phyloP scores from a whole-genome alignment of 1,140 invertebrate species.

The Drosophila funebris region DNA sequence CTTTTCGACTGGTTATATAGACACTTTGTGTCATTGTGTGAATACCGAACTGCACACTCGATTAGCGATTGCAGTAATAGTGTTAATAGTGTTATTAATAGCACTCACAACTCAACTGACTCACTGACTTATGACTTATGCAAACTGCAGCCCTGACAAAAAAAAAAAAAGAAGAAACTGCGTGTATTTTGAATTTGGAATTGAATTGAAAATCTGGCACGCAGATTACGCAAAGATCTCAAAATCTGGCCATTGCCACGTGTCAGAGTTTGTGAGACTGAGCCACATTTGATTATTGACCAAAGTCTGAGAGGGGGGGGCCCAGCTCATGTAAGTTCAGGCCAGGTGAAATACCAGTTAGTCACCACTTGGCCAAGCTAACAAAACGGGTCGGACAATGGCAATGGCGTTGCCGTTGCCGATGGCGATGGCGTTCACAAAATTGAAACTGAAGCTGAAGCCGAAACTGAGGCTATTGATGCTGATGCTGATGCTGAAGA shows the following conservation, averaged over 20 bases:
- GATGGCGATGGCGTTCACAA: conserved; percentile 3
- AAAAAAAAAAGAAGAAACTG: too few relatives aligned
- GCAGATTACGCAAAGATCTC: conserved; percentile 57
- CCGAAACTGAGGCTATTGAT: not conserved
- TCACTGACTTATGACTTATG: conserved; percentile 27
- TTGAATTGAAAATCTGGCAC: too few relatives aligned
- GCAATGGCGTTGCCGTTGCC: conserved; percentile 28
- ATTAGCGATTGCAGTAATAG: conserved; percentile 12
- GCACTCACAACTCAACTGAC: conserved; percentile 5
- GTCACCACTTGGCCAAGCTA: conserved; percentile 39
- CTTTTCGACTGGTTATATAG: too few relatives aligned
- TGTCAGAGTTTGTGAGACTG: conserved; percentile 3
- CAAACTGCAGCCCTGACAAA: conserved; percentile 53
- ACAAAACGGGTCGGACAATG: conserved; percentile 45
- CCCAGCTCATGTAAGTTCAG: not conserved
- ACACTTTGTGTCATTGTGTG: conserved; percentile 16
- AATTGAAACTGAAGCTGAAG: not conserved
- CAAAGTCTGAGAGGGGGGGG: not conserved
- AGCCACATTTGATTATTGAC: not conserved
- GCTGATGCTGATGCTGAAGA: conserved; percentile 56
- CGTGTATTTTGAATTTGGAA: too few relatives aligned
- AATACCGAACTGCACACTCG: too few relatives aligned
- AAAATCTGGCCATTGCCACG: conserved; percentile 31
- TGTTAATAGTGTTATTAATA: conserved; percentile 36
- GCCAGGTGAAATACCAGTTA: conserved; percentile 64